Evolutionary conservation across 2,113 vertebrate species (phyloP).

Genomic region (Istiophorus platypterus): DNA sequence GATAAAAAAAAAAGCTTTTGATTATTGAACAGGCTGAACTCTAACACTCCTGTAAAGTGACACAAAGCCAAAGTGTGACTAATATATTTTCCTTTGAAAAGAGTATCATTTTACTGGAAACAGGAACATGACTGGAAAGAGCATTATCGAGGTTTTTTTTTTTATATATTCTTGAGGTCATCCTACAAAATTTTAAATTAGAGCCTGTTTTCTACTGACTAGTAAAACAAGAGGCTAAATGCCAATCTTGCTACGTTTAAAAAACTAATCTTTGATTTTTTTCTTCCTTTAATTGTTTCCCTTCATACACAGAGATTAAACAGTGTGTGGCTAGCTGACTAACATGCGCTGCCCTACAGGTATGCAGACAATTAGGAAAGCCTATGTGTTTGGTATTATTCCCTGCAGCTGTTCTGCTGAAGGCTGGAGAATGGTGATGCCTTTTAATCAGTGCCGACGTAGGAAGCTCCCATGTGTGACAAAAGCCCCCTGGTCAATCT

Average conservation of each 20-base stretch:
- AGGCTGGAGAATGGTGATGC: conserved; percentile 61
- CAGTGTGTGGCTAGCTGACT: conserved; percentile 54
- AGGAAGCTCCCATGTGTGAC: conserved; percentile 76
- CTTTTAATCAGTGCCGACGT: conserved; percentile 77
- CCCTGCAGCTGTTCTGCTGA: conserved; percentile 62
- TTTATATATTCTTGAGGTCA: neutral
- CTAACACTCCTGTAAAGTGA: neutral
- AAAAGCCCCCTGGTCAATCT: conserved; percentile 68
- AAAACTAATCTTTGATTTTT: conserved; percentile 1
- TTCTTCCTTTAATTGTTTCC: conserved; percentile 35
- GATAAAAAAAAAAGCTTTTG: neutral
- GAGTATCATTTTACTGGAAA: too few relatives aligned
- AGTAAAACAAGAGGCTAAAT: neutral
- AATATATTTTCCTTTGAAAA: neutral
- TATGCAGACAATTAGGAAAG: conserved; percentile 76
- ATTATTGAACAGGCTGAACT: neutral
- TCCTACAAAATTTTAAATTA: neutral
- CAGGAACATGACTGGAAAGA: too few relatives aligned
- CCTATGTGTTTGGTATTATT: conserved; percentile 66
- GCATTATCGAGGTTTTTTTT: neutral
- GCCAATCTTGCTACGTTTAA: neutral
- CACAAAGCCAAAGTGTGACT: neutral
- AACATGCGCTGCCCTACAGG: conserved; percentile 71
- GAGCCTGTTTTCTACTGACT: neutral
- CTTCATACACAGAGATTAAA: conserved; percentile 55